These are phyloP conservation scores for Pseudochirops corinnae DNA, from an alignment of 2,797 vertebrate species.

Conservation along the genomic window DNA sequence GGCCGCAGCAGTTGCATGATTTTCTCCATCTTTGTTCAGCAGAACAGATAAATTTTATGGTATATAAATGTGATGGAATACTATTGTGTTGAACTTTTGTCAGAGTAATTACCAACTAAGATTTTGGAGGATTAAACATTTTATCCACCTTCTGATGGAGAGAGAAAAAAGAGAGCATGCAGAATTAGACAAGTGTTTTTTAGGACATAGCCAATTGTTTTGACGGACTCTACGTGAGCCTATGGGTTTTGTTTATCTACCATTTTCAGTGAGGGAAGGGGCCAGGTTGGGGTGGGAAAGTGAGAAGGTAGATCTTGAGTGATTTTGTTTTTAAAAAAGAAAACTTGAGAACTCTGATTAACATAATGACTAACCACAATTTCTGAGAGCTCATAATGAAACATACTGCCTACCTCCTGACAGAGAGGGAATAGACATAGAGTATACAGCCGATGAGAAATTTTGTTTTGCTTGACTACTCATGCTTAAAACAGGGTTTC, in stretches of 20 bases:
- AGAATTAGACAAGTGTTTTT: background rate
- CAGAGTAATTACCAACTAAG: background rate
- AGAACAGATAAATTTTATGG: background rate
- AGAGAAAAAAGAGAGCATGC: background rate
- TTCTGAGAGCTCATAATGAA: background rate
- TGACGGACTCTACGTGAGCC: background rate
- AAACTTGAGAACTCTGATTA: background rate
- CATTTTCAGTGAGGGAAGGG: background rate
- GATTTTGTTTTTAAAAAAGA: background rate
- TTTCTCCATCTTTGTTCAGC: background rate
- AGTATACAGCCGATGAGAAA: background rate
- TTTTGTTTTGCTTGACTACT: background rate
- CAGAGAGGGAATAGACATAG: background rate
- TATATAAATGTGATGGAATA: background rate
- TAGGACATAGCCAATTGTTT: background rate
- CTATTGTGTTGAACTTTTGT: background rate
- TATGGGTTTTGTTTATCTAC: background rate
- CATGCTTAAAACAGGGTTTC: background rate
- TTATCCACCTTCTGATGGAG: background rate
- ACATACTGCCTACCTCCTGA: background rate
- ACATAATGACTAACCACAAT: background rate
- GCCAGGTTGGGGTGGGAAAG: background rate
- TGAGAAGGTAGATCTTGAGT: background rate
- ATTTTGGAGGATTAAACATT: background rate
- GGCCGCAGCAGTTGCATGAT: background rate